Evolutionary conservation across 2,888 invertebrate species (phyloP).

Genomic region (Hypsopygia costalis): DNA sequence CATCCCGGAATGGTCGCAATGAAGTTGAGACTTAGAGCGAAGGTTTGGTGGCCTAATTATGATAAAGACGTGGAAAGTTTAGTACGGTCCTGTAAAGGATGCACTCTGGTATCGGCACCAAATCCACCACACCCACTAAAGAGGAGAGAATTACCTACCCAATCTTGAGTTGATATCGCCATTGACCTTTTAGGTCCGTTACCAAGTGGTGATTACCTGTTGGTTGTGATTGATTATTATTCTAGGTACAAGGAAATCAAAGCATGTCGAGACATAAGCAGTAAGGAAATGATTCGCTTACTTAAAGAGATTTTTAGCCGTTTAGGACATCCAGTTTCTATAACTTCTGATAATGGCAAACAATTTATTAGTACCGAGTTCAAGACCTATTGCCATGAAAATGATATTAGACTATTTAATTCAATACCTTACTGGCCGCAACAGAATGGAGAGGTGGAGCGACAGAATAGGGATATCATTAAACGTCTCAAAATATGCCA

Average conservation of each 20-base stretch:
- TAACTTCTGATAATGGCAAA: conserved; percentile 25
- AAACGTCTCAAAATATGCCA: conserved; percentile 22
- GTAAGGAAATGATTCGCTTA: background rate
- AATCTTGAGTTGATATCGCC: conserved; percentile 18
- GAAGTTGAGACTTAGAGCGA: conserved; percentile 34
- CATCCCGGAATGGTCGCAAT: conserved; percentile 39
- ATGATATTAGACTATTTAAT: conserved; percentile 18
- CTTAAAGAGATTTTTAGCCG: conserved; percentile 26
- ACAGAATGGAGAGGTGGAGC: conserved; percentile 26
- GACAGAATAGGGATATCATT: conserved; percentile 24
- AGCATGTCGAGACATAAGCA: background rate
- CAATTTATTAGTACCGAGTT: conserved; percentile 25
- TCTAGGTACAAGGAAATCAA: conserved; percentile 8
- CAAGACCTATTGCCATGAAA: conserved; percentile 18
- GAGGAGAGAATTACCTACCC: conserved; percentile 9
- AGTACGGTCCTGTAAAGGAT: conserved; percentile 16
- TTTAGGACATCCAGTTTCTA: conserved; percentile 19
- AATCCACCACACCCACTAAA: conserved; percentile 15
- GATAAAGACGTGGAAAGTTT: conserved; percentile 26
- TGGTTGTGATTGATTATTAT: conserved; percentile 9
- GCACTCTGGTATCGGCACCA: conserved; percentile 15
- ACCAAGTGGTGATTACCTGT: conserved; percentile 7
- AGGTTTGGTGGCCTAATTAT: conserved; percentile 42
- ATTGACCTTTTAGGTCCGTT: conserved; percentile 17
- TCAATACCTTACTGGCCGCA: conserved; percentile 27